Base-by-base conservation (phyloP, 2,113 vertebrate genomes). In the Planiliza haematocheilus region DNA sequence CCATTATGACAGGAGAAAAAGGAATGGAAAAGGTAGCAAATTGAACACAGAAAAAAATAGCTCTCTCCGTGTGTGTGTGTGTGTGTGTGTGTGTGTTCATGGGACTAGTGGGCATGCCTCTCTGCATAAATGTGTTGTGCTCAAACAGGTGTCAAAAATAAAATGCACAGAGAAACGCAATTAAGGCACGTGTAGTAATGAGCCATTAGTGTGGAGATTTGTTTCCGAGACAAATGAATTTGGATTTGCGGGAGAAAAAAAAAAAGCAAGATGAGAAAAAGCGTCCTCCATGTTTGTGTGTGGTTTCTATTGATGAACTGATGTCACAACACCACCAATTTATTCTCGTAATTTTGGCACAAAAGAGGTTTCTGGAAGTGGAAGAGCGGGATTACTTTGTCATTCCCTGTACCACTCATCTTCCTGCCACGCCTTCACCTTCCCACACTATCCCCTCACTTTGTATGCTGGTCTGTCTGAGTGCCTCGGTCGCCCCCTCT, bases 1-100 rank as follows among this genome's bases (percentile, higher is more conserved):
- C 88, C 81, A 87, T 89, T 90, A 86, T 89, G 85, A 86, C 83
- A 77, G 73, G 21, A 58, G 75, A 81, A 77, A 82, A 77, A 81
- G 65, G 42, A 82, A 61, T 62, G 71, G 67, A 62, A 83, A 78
- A 86, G 49, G 66, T 58, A 62, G 70, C 58, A 85, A 79, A 87
- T 70, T 82, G 76, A 81, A 85, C 73, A 74, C 50, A 72, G 51
- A 51, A 70, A 87, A n/a, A 76, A 82, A 65, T 38, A 67, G 67
- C 63, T 77, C 24, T 43, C 14, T 10, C 21, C 64, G 51, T 52
- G 3, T 8, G 14, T 18, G 20, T 65, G 34, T 38, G 37, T 56
- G 18, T 52, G 62, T 58, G 20, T 65, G 48, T 62, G 53, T 37
- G 18, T 38, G 13, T 34, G 30, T 3, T 12, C 39, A 52, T 42